Evolutionary conservation across 2,888 invertebrate species (phyloP), one percentile per base, ranked within the genome.

Genomic region (Oasisia sp.): DNA sequence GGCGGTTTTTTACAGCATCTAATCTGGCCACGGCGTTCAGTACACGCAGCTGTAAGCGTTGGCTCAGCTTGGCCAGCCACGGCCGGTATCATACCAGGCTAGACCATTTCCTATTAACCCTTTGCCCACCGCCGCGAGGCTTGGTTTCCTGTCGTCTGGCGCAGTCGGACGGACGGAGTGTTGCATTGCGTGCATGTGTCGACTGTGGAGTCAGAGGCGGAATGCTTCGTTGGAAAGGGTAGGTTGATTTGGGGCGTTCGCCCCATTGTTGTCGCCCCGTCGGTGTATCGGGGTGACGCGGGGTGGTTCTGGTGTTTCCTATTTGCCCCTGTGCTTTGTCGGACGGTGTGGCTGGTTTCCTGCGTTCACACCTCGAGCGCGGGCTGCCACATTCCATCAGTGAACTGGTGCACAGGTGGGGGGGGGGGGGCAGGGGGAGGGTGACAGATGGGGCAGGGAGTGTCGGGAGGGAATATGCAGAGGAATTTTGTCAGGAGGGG

Each of bases 51-150:
- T 74, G 74, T 50, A 14, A 14, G 12, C 50, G 9, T 1, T 27
- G 74, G 74, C 74, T 27, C 7, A 27, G 27, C 5, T 7, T 7
- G 74, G 12, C 50, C 50, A 1, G 50, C 50, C 50, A 50, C 38
- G 74, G 19, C 74, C 27, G 7, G 74, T 74, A 74, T 74, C 74
- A 74, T n/a, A 27, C n/a, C 74, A 74, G 74, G 74, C 74, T 74
- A 74, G 74, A 74, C 74, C 74, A 74, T 74, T 74, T 74, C 74
- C 74, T 74, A 74, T 74, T 74, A 74, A 74, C 74, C 74, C 74
- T 74, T 74, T 27, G n/a, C 74, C 74, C 74, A 74, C 74, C 5
- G 74, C n/a, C 1, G 27, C 27, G 50, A 38, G 38, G 9, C 74
- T 74, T 27, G 74, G 74, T 74, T 74, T 74, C 74, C 74, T 74